Evolutionary conservation across 2,797 vertebrate genomes (phyloP).

Genomic region (Enteromius unitaeniatus): DNA sequence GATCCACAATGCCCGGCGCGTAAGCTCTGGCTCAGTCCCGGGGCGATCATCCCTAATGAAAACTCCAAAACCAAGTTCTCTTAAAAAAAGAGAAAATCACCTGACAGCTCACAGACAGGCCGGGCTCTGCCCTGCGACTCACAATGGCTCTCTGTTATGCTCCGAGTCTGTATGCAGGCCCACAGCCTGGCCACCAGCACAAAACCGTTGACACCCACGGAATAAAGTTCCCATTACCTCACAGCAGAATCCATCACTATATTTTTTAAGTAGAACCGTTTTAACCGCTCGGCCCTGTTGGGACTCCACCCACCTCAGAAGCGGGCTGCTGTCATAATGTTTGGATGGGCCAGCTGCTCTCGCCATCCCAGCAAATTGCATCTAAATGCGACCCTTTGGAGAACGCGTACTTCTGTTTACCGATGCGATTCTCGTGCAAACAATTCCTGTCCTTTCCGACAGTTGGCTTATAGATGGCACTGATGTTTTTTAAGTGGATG

Average conservation of each 20-base stretch:
- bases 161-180: conserved; percentile 69
- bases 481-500: conserved; percentile 68
- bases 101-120: conserved; percentile 51
- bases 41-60: conserved; percentile 63
- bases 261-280: conserved; percentile 69
- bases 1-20: conserved; percentile 46
- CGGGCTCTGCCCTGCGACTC: conserved; percentile 54
- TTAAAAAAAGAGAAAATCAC: conserved; percentile 30
- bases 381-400: conserved; percentile 38
- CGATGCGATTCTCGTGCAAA: conserved; percentile 28
- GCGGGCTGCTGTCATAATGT: conserved; percentile 69
- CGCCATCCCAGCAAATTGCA: conserved; percentile 51
- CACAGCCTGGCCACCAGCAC: conserved; percentile 73
- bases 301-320: conserved; percentile 74
- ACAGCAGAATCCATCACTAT: conserved; percentile 68
- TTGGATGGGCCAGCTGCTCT: conserved; percentile 64
- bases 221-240: conserved; percentile 84
- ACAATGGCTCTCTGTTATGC: conserved; percentile 82
- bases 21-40: conserved; percentile 60
- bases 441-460: conserved; percentile 48
- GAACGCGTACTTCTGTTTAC: conserved; percentile 22
- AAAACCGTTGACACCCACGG: conserved; percentile 83
- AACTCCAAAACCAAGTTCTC: conserved; percentile 52
- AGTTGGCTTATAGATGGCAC: conserved; percentile 69
- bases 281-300: conserved; percentile 71